Evolutionary conservation across 2,888 invertebrate species (phyloP).

Genomic region (Yponomeuta evonymella): DNA sequence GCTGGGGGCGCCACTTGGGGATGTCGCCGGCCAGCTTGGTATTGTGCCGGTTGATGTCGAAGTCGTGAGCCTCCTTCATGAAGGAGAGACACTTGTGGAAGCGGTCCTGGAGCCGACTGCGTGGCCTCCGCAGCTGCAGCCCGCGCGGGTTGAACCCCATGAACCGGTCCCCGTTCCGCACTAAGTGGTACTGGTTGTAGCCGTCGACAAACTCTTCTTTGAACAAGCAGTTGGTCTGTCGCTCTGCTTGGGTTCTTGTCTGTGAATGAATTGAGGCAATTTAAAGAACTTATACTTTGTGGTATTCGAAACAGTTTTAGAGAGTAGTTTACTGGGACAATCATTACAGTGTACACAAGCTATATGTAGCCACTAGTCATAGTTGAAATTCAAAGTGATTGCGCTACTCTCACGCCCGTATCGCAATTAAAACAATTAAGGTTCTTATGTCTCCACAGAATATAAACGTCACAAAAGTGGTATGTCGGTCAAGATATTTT

Average conservation of each 20-base stretch:
- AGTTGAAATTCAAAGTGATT: too few relatives aligned
- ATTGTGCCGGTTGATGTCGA: constrained; percentile 79
- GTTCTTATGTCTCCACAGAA: too few relatives aligned
- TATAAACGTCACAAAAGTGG: too few relatives aligned
- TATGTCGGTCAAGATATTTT: neutral
- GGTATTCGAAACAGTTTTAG: neutral
- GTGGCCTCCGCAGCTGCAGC: constrained; percentile 68
- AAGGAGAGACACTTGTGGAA: constrained; percentile 78
- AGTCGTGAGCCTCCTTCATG: constrained; percentile 78
- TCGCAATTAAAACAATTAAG: too few relatives aligned
- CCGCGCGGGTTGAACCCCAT: constrained; percentile 80
- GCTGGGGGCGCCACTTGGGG: constrained; percentile 28
- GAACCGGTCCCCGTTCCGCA: constrained; percentile 75
- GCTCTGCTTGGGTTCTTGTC: constrained; percentile 76
- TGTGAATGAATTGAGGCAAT: constrained; percentile 36
- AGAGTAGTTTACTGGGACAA: too few relatives aligned
- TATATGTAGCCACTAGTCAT: too few relatives aligned
- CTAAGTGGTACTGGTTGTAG: constrained; percentile 79
- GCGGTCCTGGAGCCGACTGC: constrained; percentile 54
- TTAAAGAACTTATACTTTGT: neutral
- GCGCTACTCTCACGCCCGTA: neutral
- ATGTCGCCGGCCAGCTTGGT: constrained; percentile 67
- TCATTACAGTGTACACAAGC: too few relatives aligned
- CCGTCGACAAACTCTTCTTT: constrained; percentile 78
- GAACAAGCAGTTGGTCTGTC: constrained; percentile 78